Evolutionary conservation across 2,888 invertebrate species (phyloP).

Genomic region (Branchipolynoe longqiensis): DNA sequence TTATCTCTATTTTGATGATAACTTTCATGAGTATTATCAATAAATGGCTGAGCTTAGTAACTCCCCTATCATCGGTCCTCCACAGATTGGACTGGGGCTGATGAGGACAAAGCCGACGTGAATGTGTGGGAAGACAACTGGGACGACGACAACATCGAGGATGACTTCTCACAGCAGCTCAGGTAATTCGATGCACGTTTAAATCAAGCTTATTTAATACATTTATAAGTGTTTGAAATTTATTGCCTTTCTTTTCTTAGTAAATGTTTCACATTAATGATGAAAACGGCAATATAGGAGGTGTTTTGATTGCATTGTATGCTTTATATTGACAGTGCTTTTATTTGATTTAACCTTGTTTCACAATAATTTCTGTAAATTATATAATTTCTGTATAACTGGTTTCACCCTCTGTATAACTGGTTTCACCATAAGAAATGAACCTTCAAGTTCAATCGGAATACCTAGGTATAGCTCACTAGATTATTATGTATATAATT

Average conservation of each 20-base stretch:
- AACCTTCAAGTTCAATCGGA: neutral
- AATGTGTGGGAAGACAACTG: constrained; percentile 99
- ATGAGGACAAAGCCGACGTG: constrained; percentile 88
- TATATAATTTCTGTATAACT: neutral
- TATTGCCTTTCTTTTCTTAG: neutral
- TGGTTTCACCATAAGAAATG: neutral
- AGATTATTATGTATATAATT: no score
- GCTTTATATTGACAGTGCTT: neutral
- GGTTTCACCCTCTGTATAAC: neutral
- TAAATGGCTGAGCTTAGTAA: neutral
- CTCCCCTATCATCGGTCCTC: neutral
- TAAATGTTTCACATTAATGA: neutral
- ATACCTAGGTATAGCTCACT: no score
- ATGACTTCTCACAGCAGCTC: constrained; percentile 97
- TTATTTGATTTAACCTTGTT: neutral
- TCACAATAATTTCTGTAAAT: neutral
- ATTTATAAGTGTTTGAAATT: neutral
- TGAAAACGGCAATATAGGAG: neutral
- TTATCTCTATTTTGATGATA: neutral
- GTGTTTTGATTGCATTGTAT: neutral
- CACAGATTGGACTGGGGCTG: constrained; percentile 89
- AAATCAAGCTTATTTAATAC: neutral
- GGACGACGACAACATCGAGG: constrained; percentile 99
- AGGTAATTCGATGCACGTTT: constrained; percentile 83
- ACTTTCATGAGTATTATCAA: no score